Conservation (phyloP, 23 tunicate species). For the Styela clava region DNA sequence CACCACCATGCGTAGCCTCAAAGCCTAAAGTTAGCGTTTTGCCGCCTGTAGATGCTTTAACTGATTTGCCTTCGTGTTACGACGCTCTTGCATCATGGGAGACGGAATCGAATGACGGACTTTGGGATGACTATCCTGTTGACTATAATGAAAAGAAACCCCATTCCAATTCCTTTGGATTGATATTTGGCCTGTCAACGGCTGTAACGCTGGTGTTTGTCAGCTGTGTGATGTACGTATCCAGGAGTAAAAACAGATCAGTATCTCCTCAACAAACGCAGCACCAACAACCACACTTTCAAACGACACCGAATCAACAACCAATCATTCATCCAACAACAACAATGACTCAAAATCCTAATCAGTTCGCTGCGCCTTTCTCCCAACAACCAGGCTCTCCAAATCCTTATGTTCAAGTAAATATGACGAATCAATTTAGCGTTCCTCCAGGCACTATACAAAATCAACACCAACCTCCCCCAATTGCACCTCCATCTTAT, state of each 20-base stretch:
- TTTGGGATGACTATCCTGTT: neutral
- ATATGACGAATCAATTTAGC: too few species aligned
- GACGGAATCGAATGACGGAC: neutral
- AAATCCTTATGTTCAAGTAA: too few species aligned
- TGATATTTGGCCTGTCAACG: neutral
- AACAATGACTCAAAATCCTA: neutral
- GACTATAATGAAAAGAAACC: neutral
- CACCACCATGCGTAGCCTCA: slow-evolving; percentile 54
- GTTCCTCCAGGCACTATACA: neutral
- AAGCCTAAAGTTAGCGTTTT: slow-evolving; percentile 2
- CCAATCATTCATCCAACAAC: neutral
- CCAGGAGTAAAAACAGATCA: neutral
- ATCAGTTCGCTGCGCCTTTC: too few species aligned
- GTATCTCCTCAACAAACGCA: neutral
- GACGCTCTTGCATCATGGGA: neutral
- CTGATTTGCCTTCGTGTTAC: neutral
- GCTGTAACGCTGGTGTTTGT: neutral
- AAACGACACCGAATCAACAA: neutral
- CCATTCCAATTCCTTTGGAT: neutral
- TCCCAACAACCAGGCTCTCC: too few species aligned
- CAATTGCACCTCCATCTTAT: neutral
- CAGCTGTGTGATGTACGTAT: neutral
- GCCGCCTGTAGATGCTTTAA: neutral
- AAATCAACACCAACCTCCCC: neutral
- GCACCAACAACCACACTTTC: neutral